Conservation (phyloP, 2,113 vertebrate species). For the Neogobius melanostomus region DNA sequence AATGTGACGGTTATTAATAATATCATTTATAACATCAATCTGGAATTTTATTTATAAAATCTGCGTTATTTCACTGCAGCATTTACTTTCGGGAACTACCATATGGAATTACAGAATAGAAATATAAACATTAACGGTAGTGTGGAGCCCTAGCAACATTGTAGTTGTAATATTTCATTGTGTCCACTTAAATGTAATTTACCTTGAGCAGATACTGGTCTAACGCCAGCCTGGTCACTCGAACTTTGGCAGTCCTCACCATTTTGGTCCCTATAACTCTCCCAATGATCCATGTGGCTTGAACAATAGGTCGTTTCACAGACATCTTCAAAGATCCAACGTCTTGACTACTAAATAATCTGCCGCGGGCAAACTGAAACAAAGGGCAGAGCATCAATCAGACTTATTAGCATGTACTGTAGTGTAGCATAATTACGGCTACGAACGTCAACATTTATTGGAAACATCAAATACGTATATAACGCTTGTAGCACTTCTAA, state of each 20-base stretch:
- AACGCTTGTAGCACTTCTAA: not conserved
- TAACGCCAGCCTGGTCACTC: slow-evolving; percentile 90
- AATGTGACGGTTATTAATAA: not conserved
- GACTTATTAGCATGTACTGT: not conserved
- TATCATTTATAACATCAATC: not conserved
- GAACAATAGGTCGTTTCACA: slow-evolving; percentile 79
- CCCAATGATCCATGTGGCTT: slow-evolving; percentile 94
- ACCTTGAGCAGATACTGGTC: slow-evolving; percentile 95
- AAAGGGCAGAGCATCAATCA: not conserved
- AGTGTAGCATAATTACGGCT: not conserved
- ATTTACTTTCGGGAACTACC: too few relatives aligned
- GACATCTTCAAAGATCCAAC: slow-evolving; percentile 80
- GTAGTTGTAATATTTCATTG: too few relatives aligned
- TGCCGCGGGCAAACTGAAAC: not conserved
- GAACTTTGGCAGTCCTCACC: slow-evolving; percentile 93
- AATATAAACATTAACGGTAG: not conserved
- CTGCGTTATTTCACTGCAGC: too few relatives aligned
- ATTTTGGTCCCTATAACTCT: slow-evolving; percentile 96
- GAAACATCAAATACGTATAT: not conserved
- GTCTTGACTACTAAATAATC: slow-evolving; percentile 1
- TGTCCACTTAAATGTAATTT: not conserved
- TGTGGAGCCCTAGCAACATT: not conserved
- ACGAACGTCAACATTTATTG: not conserved
- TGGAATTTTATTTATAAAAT: too few relatives aligned
- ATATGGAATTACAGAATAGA: not conserved